Evolutionary conservation across 1,140 invertebrate genomes (phyloP), one percentile per base, ranked within the genome.

Genomic region (Macrobrachium rosenbergii): DNA sequence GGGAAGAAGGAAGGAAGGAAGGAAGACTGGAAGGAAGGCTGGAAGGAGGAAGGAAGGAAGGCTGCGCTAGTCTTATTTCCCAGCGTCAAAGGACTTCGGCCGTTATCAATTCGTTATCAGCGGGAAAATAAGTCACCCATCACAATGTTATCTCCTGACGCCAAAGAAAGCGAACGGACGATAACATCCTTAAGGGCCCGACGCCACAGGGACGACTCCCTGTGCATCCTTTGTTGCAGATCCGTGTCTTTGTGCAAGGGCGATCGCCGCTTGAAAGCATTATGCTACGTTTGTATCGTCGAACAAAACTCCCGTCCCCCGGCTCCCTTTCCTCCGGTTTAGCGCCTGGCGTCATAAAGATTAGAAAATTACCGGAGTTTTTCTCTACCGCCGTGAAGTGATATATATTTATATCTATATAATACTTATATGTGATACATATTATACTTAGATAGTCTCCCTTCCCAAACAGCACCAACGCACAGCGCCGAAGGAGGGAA

Each of bases 111-210:
- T 73, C 69, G 64, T 82, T 82, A 82, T 82, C 81, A 82, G 81
- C 69, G 69, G 81, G 64, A 82, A 82, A 82, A 82, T 82, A 82
- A 82, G 81, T 82, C 81, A 82, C 81, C 64, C 81, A 82, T 82
- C 81, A 82, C 81, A 82, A 73, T 82, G 23, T 67, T 82, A 82
- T 82, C 81, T 82, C 60, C 60, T 81, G 52, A 60, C 79, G 37
- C 79, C n/a, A n/a, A 81, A 67, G 78, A 60, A 63, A 60, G 63
- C 78, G 52, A 80, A 60, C 78, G 21, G 23, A 60, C 79, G 64
- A 81, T 81, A 67, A 58, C 60, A 37, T 21, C n/a, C n/a, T 43
- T 67, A 64, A 19, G 28, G 58, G 17, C 16, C 17, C 37, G n/a
- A n/a, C 28, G 23, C 17, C 79, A 12, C 43, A 81, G 45, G 79